phyloP scores from a whole-genome alignment of 2,113 vertebrate species.

The Puffinus mauretanicus region DNA sequence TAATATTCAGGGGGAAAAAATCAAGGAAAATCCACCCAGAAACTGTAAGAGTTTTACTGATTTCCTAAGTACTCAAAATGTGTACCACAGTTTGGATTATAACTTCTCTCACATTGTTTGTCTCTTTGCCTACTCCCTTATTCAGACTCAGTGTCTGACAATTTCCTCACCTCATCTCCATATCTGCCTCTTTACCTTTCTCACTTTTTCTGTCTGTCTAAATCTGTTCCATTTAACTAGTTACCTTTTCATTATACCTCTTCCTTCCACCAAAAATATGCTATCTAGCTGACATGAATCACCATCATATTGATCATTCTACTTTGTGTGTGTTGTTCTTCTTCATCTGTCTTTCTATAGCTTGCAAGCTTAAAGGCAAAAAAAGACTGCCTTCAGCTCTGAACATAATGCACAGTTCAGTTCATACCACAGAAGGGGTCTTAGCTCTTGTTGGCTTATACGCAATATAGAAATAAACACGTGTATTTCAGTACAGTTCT shows the following conservation, averaged over 20 bases:
- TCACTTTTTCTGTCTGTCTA: background rate
- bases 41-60: background rate
- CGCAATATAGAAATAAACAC: background rate
- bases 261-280: background rate
- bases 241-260: background rate
- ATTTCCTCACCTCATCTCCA: background rate
- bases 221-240: background rate
- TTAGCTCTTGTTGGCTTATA: background rate
- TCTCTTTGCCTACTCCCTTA: background rate
- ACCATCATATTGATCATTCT: background rate
- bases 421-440: background rate
- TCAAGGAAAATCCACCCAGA: background rate
- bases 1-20: background rate
- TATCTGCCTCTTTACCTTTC: background rate
- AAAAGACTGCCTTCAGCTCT: background rate
- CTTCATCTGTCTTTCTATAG: background rate
- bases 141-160: background rate
- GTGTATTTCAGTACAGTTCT: background rate
- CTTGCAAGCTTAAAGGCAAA: background rate
- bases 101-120: background rate
- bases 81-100: background rate
- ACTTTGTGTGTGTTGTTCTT: background rate
- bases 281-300: background rate
- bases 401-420: background rate
- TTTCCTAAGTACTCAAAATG: background rate